phyloP scores from a whole-genome alignment of 30 jellyfish, hydroid and myxozoan species.

The Cassiopea xamachana region DNA sequence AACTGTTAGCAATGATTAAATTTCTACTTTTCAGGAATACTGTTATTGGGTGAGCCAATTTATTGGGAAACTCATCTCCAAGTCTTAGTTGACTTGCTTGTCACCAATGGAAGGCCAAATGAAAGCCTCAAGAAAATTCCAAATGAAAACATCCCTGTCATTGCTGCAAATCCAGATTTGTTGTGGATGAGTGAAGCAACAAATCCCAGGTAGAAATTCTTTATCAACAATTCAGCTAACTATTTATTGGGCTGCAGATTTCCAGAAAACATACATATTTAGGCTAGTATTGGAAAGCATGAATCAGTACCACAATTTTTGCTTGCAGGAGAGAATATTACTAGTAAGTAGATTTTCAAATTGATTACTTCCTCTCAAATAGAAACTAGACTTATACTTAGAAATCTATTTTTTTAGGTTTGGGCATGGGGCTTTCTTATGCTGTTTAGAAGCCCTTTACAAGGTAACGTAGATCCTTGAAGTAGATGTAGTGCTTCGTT shows the following conservation, averaged over 20 bases:
- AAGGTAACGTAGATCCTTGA: conserved; percentile 26
- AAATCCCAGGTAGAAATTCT: conserved; percentile 83
- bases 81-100: conserved; percentile 79
- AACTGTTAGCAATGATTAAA: background rate
- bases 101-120: conserved; percentile 86
- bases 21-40: conserved; percentile 53
- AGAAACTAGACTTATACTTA: background rate
- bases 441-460: conserved; percentile 86
- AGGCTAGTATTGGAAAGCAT: too few relatives aligned
- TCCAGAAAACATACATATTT: too few relatives aligned
- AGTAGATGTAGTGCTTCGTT: too few relatives aligned
- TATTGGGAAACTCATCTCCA: conserved; percentile 95
- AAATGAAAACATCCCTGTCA: conserved; percentile 74
- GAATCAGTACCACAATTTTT: too few relatives aligned
- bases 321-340: too few relatives aligned
- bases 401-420: conserved; percentile 39
- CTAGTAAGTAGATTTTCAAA: too few relatives aligned
- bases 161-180: conserved; percentile 94
- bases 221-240: background rate
- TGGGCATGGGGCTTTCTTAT: conserved; percentile 96
- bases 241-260: too few relatives aligned
- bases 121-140: conserved; percentile 38
- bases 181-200: conserved; percentile 98
- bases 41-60: conserved; percentile 96
- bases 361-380: too few relatives aligned